These are phyloP conservation scores for Otolemur garnettii DNA, from an alignment of 2,113 vertebrate species.

Conservation along the genomic window DNA sequence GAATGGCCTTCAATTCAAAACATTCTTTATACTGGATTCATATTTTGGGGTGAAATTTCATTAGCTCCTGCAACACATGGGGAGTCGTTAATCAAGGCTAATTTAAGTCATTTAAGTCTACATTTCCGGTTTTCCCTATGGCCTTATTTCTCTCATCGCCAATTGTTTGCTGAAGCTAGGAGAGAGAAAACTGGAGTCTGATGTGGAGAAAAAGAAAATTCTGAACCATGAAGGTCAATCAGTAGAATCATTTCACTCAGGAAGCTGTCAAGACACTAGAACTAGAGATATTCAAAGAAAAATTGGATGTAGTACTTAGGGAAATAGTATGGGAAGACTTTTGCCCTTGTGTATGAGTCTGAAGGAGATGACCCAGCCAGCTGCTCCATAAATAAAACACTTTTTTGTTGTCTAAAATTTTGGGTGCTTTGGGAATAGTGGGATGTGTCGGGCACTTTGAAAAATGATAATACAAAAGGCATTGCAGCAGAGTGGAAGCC, in stretches of 20 bases:
- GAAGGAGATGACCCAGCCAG: constrained; percentile 66
- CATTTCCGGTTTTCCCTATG: constrained; percentile 22
- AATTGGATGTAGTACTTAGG: constrained; percentile 76
- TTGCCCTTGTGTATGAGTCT: constrained; percentile 50
- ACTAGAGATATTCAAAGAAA: constrained; percentile 68
- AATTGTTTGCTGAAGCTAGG: constrained; percentile 8
- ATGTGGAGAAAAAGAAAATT: constrained; percentile 48
- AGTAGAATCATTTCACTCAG: constrained; percentile 65
- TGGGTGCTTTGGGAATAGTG: constrained; percentile 39
- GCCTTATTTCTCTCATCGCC: constrained; percentile 1
- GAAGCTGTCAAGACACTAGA: constrained; percentile 66
- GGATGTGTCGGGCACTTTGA: constrained; percentile 50
- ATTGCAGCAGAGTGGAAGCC: not conserved
- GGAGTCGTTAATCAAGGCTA: not conserved
- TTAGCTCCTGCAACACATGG: too few relatives aligned
- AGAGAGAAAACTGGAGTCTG: not conserved
- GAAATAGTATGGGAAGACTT: constrained; percentile 66
- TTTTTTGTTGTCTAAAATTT: constrained; percentile 57
- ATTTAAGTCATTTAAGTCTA: constrained; percentile 26
- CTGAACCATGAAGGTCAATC: constrained; percentile 69
- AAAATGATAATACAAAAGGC: constrained; percentile 38
- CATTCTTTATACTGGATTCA: too few relatives aligned
- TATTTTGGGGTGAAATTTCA: too few relatives aligned
- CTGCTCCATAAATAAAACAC: constrained; percentile 70
- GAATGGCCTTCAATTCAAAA: too few relatives aligned